Evolutionary conservation across 2,113 vertebrate species (phyloP).

Genomic region (Lepisosteus osseus): DNA sequence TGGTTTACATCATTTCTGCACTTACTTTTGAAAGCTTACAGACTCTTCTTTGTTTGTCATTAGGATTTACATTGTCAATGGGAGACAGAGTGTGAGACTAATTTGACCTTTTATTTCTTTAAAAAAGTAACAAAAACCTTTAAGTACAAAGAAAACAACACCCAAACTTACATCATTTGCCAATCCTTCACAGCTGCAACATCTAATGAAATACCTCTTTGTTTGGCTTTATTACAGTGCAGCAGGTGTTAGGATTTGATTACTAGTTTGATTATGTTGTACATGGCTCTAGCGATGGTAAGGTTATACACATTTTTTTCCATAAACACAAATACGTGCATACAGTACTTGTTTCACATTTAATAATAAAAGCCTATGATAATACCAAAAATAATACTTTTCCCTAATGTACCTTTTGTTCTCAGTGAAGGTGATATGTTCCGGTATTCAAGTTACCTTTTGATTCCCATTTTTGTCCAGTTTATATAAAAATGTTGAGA

Average conservation of each 20-base stretch:
- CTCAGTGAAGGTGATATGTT: slow-evolving; percentile 30
- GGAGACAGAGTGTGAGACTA: too few relatives aligned
- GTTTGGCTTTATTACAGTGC: slow-evolving; percentile 12
- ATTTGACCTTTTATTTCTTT: too few relatives aligned
- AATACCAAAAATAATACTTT: slow-evolving; percentile 13
- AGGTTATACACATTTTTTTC: not conserved
- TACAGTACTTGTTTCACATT: slow-evolving; percentile 4
- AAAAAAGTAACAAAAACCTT: too few relatives aligned
- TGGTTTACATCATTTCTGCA: too few relatives aligned
- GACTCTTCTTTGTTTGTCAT: too few relatives aligned
- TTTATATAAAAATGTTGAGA: slow-evolving; percentile 17
- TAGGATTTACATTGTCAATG: too few relatives aligned
- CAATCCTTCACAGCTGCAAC: not conserved
- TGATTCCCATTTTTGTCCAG: slow-evolving; percentile 22
- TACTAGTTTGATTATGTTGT: slow-evolving; percentile 13
- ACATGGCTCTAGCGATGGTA: not conserved
- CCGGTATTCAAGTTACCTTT: slow-evolving; percentile 29
- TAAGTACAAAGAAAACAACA: too few relatives aligned
- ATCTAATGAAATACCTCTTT: not conserved
- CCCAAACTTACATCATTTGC: not conserved
- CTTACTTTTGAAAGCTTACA: too few relatives aligned
- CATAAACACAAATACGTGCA: slow-evolving; percentile 9
- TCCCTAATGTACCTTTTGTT: slow-evolving; percentile 30
- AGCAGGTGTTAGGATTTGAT: slow-evolving; percentile 25
- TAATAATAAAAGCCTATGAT: slow-evolving; percentile 8